Conservation (phyloP, 1,140 invertebrate species). For the Saccostrea cuccullata region DNA sequence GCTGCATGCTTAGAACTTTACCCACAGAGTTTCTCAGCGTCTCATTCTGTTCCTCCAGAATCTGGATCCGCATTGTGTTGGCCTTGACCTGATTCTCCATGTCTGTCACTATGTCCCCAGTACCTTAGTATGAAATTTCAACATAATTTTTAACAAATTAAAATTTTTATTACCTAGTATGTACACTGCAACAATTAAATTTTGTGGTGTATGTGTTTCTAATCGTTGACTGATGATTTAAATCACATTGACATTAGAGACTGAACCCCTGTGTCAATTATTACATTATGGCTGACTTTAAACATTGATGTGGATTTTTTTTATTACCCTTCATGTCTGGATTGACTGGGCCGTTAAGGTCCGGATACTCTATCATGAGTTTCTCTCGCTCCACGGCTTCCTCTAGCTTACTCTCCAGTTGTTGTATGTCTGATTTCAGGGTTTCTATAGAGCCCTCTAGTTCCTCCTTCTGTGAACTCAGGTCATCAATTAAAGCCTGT, state of each 20-base stretch:
- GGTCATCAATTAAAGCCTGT: slow-evolving; percentile 66
- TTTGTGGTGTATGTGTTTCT: too few relatives aligned
- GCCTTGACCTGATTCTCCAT: slow-evolving; percentile 78
- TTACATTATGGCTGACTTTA: neutral
- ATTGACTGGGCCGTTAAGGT: slow-evolving; percentile 74
- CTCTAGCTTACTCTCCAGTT: slow-evolving; percentile 64
- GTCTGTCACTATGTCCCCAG: slow-evolving; percentile 73
- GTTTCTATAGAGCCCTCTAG: slow-evolving; percentile 67
- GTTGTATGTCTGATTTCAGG: slow-evolving; percentile 60
- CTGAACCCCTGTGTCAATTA: neutral
- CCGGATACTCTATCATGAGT: slow-evolving; percentile 64
- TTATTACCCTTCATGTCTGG: slow-evolving; percentile 28
- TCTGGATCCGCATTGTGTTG: slow-evolving; percentile 73
- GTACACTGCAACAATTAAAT: too few relatives aligned
- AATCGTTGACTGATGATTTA: neutral
- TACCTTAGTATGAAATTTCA: slow-evolving; percentile 64
- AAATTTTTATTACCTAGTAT: too few relatives aligned
- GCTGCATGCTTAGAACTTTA: slow-evolving; percentile 65
- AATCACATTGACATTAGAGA: neutral
- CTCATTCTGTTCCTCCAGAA: slow-evolving; percentile 76
- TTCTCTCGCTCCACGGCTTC: slow-evolving; percentile 71
- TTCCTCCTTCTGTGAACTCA: slow-evolving; percentile 66
- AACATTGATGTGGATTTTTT: neutral
- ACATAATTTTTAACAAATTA: too few relatives aligned
- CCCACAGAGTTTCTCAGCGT: slow-evolving; percentile 72